phyloP scores from a whole-genome alignment of 2,113 vertebrate genomes.

The Podarcis muralis region DNA sequence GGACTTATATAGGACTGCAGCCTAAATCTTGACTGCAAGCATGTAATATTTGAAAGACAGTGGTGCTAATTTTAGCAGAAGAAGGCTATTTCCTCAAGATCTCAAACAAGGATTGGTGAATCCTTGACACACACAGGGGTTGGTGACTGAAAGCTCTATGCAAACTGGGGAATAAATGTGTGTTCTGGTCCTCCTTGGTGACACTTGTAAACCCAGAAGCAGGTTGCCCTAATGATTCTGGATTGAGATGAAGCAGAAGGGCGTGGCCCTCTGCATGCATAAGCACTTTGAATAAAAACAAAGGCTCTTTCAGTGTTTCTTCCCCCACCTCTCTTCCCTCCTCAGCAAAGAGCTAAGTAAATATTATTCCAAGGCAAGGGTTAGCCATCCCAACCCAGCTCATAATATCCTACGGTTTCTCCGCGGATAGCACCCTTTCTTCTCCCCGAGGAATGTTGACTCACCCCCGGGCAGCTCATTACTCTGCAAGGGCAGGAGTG shows the following conservation, averaged over 20 bases:
- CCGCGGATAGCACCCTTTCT: neutral
- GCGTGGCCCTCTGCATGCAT: neutral
- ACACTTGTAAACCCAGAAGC: neutral
- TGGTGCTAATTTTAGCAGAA: neutral
- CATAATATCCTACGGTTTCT: conserved; percentile 33
- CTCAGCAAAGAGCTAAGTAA: conserved; percentile 42
- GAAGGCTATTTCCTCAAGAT: neutral
- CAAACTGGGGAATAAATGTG: neutral
- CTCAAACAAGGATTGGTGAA: too few relatives aligned
- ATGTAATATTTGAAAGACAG: neutral
- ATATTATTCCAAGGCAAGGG: conserved; percentile 45
- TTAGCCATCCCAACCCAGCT: conserved; percentile 21
- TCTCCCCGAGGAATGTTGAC: conserved; percentile 47
- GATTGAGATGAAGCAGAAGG: neutral
- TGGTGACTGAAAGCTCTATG: neutral
- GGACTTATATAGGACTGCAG: neutral
- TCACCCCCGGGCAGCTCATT: conserved; percentile 48
- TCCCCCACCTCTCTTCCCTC: conserved; percentile 30
- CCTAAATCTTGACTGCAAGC: neutral
- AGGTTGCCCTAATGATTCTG: neutral
- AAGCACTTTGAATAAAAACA: neutral
- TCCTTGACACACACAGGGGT: neutral
- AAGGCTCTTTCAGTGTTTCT: conserved; percentile 21
- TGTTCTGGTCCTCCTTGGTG: neutral
- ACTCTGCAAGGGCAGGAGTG: conserved; percentile 25